A percentile compares a stretch with the other conserved stretches of the same genome.
phyloP scores from a whole-genome alignment of 2,113 vertebrate species.

The Psephotus haematonotus region DNA sequence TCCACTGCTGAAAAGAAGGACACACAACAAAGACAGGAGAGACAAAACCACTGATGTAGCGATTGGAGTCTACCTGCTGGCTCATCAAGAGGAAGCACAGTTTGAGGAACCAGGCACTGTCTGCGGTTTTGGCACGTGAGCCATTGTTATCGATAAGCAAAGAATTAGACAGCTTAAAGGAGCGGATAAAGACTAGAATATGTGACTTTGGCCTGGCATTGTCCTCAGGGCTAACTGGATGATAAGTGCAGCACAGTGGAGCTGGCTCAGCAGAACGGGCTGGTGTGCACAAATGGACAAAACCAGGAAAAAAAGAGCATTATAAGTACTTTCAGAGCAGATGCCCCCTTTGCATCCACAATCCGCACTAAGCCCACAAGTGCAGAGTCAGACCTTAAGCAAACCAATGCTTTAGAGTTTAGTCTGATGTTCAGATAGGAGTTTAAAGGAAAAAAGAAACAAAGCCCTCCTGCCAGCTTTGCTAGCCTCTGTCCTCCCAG shows the following conservation, averaged over 20 bases:
- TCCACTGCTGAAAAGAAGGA: background rate
- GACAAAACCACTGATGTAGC: background rate
- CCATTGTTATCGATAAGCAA: background rate
- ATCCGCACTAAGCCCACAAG: background rate
- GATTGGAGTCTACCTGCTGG: background rate
- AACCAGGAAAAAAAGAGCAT: background rate
- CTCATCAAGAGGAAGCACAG: background rate
- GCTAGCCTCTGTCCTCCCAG: background rate
- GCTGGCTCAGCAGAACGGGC: background rate
- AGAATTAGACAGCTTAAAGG: conserved; percentile 37
- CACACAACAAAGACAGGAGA: background rate
- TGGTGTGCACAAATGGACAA: background rate
- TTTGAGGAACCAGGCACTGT: background rate
- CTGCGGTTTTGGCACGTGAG: background rate
- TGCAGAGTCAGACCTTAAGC: conserved; percentile 14
- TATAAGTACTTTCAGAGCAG: background rate
- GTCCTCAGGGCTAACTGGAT: background rate
- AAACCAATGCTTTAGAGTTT: background rate
- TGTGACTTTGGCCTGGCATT: background rate
- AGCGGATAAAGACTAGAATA: background rate
- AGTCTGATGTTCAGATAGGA: background rate
- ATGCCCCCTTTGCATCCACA: background rate
- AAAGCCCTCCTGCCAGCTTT: background rate
- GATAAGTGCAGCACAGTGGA: background rate
- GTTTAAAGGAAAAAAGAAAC: background rate